Evolutionary conservation across 2,113 vertebrate genomes (phyloP).

Genomic region (Neogobius melanostomus): DNA sequence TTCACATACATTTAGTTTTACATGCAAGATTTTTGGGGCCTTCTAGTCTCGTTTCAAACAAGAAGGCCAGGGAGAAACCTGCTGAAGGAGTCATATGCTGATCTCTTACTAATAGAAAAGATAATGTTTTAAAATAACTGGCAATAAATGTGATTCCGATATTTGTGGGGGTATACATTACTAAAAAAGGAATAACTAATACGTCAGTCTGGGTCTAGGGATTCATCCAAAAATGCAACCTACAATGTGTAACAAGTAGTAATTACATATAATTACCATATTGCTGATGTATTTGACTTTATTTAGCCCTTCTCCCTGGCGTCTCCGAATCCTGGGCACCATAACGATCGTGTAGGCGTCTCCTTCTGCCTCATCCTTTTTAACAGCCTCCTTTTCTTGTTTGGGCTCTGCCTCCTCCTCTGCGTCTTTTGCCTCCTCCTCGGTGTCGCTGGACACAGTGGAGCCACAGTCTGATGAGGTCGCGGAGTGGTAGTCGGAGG

Average conservation of each 20-base stretch:
- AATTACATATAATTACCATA: conserved; percentile 33
- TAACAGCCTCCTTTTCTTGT: conserved; percentile 22
- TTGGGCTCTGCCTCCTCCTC: conserved; percentile 8
- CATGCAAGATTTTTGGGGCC: too few species aligned
- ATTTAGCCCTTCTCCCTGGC: conserved; percentile 29
- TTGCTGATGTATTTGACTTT: conserved; percentile 51
- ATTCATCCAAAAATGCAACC: background rate
- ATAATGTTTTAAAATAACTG: too few species aligned
- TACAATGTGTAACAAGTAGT: background rate
- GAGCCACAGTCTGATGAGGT: conserved; percentile 79
- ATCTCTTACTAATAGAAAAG: too few species aligned
- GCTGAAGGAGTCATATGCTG: too few species aligned
- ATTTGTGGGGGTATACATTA: too few species aligned
- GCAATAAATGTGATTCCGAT: too few species aligned
- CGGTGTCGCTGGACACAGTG: conserved; percentile 69
- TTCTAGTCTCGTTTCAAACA: too few species aligned
- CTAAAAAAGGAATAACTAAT: too few species aligned
- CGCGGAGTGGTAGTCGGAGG: conserved; percentile 80
- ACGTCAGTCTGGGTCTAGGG: background rate
- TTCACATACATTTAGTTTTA: too few species aligned
- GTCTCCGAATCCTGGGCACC: conserved; percentile 65
- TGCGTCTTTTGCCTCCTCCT: conserved; percentile 36
- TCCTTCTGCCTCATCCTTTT: conserved; percentile 21
- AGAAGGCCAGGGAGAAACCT: too few species aligned
- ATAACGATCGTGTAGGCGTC: conserved; percentile 45